Percentiles rank a stretch among this genome's conserved stretches.
Conservation (phyloP, 2,888 invertebrate species). For the Teleiodes luculella region DNA sequence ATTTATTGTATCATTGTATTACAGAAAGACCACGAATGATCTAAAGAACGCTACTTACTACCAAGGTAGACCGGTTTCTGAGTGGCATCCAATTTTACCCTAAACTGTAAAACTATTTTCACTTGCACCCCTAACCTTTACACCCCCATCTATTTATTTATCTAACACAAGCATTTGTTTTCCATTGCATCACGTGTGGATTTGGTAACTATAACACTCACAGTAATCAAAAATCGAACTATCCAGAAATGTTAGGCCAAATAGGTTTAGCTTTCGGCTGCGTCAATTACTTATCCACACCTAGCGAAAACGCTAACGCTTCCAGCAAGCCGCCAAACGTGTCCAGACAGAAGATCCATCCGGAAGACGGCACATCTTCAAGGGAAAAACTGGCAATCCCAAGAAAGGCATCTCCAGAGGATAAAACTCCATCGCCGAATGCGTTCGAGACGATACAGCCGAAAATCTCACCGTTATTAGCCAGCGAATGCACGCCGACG, state of each 20-base stretch:
- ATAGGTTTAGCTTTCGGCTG: slow-evolving; percentile 75
- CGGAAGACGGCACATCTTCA: slow-evolving; percentile 60
- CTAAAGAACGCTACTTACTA: slow-evolving; percentile 73
- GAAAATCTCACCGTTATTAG: slow-evolving; percentile 67
- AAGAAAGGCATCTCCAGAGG: slow-evolving; percentile 58
- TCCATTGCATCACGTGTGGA: slow-evolving; percentile 46
- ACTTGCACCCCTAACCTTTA: slow-evolving; percentile 19
- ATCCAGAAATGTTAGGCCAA: slow-evolving; percentile 76
- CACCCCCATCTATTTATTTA: no score
- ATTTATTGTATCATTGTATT: slow-evolving; percentile 39
- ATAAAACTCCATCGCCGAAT: slow-evolving; percentile 59
- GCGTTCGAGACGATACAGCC: slow-evolving; percentile 57
- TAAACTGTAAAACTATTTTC: slow-evolving; percentile 12
- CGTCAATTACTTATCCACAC: slow-evolving; percentile 70
- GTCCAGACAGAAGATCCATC: slow-evolving; percentile 64
- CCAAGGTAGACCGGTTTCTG: slow-evolving; percentile 68
- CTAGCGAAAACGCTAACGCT: slow-evolving; percentile 40
- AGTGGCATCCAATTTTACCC: slow-evolving; percentile 25
- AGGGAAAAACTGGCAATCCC: slow-evolving; percentile 53
- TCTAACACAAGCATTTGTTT: slow-evolving; percentile 34
- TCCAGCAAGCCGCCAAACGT: slow-evolving; percentile 38
- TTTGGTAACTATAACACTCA: slow-evolving; percentile 32
- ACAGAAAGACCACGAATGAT: slow-evolving; percentile 76
- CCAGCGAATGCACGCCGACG: slow-evolving; percentile 59
- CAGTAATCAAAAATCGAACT: slow-evolving; percentile 75